Evolutionary conservation across 2,797 vertebrate genomes (phyloP).

Genomic region (Hemibagrus guttatus): DNA sequence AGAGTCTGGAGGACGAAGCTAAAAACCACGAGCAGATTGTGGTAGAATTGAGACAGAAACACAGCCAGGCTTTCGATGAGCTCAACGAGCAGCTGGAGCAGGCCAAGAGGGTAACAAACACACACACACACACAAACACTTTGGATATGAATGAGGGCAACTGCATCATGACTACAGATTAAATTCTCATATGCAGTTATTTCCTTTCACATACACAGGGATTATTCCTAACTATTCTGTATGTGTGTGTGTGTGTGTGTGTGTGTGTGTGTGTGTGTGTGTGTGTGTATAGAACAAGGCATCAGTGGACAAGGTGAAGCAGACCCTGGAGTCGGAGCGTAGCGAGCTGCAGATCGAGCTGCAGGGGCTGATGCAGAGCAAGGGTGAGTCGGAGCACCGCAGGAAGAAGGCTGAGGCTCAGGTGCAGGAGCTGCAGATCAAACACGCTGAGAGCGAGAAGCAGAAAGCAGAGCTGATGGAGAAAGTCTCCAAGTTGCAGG

Average conservation of each 20-base stretch:
- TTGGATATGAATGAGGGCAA: not conserved
- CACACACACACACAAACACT: not conserved
- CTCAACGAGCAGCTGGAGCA: conserved; percentile 96
- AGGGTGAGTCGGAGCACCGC: conserved; percentile 90
- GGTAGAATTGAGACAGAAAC: conserved; percentile 92
- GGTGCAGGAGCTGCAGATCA: conserved; percentile 91
- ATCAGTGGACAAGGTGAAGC: conserved; percentile 93
- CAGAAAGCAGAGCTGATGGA: conserved; percentile 83
- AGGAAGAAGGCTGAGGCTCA: conserved; percentile 89
- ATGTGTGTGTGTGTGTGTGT: too few relatives aligned
- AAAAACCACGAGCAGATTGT: conserved; percentile 88
- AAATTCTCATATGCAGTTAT: not conserved
- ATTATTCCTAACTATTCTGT: not conserved
- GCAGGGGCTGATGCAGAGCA: conserved; percentile 88
- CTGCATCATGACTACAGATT: not conserved
- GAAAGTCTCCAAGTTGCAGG: conserved; percentile 87
- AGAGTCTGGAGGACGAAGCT: conserved; percentile 88
- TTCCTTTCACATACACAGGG: not conserved
- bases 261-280: not conserved
- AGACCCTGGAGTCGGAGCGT: conserved; percentile 89
- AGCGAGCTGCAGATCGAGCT: conserved; percentile 90
- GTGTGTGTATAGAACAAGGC: conserved; percentile 84
- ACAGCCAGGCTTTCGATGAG: conserved; percentile 90
- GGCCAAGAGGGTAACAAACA: conserved; percentile 85
- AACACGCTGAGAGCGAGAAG: conserved; percentile 85